These are phyloP conservation scores for Tonatia bakeri DNA, from an alignment of 2,113 vertebrate species.

Conservation along the genomic window DNA sequence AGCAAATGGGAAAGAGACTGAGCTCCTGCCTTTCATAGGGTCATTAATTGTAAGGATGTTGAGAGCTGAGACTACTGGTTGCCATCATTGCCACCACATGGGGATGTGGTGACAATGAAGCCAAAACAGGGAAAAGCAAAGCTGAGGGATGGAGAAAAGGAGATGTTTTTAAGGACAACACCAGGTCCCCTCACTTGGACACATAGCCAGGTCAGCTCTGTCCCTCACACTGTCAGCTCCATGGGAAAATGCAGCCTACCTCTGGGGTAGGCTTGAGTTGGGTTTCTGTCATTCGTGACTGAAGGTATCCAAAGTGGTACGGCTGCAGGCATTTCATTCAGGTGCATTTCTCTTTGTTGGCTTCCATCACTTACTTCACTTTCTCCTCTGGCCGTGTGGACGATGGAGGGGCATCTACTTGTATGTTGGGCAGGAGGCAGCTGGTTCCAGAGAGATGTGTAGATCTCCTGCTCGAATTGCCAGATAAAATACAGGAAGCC, in stretches of 20 bases:
- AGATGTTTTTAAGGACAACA: too few species aligned
- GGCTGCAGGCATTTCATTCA: neutral
- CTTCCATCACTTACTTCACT: neutral
- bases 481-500: neutral
- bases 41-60: neutral
- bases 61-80: neutral
- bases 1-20: neutral
- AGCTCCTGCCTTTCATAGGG: neutral
- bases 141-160: neutral
- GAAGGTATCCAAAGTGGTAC: neutral
- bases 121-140: neutral
- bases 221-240: neutral
- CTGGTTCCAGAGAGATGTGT: neutral
- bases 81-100: neutral
- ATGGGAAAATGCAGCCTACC: fast-evolving
- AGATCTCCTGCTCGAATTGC: neutral
- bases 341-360: neutral
- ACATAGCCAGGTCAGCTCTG: neutral
- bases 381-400: neutral
- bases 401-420: too few species aligned
- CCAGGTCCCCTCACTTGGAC: too few species aligned
- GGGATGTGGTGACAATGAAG: neutral
- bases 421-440: neutral
- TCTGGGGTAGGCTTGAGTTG: neutral
- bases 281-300: neutral